Conservation (phyloP, 2,113 vertebrate species). For the Corythornis cristatus region DNA sequence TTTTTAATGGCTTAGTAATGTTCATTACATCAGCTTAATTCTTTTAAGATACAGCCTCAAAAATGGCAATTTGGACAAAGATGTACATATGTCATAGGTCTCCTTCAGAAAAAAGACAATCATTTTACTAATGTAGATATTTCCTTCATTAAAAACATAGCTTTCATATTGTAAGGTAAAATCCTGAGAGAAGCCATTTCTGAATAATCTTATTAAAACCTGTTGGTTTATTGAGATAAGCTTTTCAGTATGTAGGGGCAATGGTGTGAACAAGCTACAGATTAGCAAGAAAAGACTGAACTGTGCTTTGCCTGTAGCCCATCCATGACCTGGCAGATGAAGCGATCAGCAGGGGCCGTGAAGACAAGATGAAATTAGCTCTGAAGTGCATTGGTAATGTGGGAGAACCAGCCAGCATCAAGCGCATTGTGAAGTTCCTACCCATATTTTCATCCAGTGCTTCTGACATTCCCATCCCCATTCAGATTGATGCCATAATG, state of each 20-base stretch:
- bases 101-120: background rate
- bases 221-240: background rate
- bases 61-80: background rate
- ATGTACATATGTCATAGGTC: background rate
- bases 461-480: conserved; percentile 61
- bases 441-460: conserved; percentile 73
- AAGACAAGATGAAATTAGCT: conserved; percentile 77
- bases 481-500: conserved; percentile 81
- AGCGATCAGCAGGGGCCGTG: conserved; percentile 64
- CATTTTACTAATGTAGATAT: background rate
- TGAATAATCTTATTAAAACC: background rate
- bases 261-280: background rate
- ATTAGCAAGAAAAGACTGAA: background rate
- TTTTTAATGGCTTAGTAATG: background rate
- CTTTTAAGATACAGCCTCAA: background rate
- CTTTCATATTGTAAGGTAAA: background rate
- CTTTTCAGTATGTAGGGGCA: background rate
- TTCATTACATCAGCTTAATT: background rate
- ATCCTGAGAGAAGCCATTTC: background rate
- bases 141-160: background rate
- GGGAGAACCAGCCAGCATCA: conserved; percentile 82
- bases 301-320: conserved; percentile 72
- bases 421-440: conserved; percentile 82
- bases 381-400: conserved; percentile 87
- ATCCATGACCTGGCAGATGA: conserved; percentile 80